Conservation (phyloP, 1,140 invertebrate genomes). For the Drosophila novamexicana region DNA sequence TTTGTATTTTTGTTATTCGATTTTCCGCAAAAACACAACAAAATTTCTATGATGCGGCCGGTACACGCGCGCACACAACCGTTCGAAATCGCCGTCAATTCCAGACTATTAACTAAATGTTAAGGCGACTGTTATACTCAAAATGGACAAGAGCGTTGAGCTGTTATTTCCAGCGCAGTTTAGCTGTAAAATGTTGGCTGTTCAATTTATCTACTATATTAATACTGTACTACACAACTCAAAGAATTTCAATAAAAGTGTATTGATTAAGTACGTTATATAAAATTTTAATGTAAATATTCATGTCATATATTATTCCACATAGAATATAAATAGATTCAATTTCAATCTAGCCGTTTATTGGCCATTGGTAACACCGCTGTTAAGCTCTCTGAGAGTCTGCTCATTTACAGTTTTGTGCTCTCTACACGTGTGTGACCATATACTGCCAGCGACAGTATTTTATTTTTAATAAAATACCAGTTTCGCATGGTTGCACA, state of each 20-base stretch:
- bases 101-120: conserved; percentile 39
- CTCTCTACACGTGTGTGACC: conserved; percentile 33
- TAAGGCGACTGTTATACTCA: conserved; percentile 37
- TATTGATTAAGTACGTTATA: too few species aligned
- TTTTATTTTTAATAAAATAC: conserved; percentile 30
- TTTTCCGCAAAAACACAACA: conserved; percentile 73
- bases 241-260: neutral
- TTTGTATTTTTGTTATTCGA: conserved; percentile 53
- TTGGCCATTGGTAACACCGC: neutral
- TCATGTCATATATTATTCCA: too few species aligned
- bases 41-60: conserved; percentile 46
- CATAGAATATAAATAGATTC: neutral
- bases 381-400: conserved; percentile 11
- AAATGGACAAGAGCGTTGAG: conserved; percentile 31
- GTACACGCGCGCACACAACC: conserved; percentile 44
- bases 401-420: conserved; percentile 31
- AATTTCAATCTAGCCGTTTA: conserved; percentile 21
- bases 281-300: too few species aligned
- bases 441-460: neutral
- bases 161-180: conserved; percentile 7
- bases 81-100: conserved; percentile 48
- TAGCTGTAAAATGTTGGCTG: neutral
- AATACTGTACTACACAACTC: neutral
- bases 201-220: neutral
- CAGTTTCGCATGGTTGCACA: conserved; percentile 34